Conservation (phyloP, 2,797 vertebrate species). For the Scyliorhinus canicula region DNA sequence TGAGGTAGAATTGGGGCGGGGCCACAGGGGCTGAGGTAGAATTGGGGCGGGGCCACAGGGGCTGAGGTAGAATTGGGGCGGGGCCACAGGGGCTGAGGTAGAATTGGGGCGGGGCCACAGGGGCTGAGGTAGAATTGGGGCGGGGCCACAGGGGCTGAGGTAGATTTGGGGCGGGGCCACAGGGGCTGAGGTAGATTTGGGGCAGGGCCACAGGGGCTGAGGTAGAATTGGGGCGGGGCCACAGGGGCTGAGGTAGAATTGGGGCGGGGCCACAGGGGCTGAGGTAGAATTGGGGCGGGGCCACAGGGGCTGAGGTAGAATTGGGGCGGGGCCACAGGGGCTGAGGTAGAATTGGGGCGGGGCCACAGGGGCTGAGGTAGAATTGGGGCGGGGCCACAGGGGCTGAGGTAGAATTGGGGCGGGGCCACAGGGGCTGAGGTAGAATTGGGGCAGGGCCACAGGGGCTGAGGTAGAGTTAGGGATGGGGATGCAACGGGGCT, state of each 20-base stretch:
- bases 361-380: too few relatives aligned
- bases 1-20: too few relatives aligned
- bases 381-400: neutral
- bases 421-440: neutral
- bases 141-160: neutral
- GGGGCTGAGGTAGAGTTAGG: neutral
- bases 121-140: neutral
- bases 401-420: neutral
- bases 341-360: too few relatives aligned
- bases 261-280: neutral
- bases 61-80: too few relatives aligned
- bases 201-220: too few relatives aligned
- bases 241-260: neutral
- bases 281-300: neutral
- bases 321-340: neutral
- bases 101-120: neutral
- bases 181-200: too few relatives aligned
- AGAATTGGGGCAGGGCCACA: neutral
- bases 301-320: neutral
- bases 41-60: too few relatives aligned
- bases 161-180: neutral
- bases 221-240: neutral
- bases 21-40: too few relatives aligned
- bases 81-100: too few relatives aligned
- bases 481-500: neutral